Conservation (phyloP, 2,888 invertebrate species). For the Ennomos erosarius region DNA sequence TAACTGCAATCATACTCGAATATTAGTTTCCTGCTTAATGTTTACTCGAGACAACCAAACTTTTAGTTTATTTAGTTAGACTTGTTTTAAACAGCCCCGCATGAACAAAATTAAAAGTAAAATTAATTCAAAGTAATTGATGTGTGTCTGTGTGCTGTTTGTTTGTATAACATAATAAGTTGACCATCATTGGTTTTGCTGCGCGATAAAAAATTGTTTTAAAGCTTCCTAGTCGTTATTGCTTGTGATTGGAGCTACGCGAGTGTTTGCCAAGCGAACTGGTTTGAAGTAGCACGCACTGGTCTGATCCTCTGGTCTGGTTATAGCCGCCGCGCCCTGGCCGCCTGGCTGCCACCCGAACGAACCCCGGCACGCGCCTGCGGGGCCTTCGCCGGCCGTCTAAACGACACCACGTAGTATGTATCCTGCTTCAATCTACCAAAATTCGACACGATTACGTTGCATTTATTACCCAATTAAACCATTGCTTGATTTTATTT, state of each 20-base stretch:
- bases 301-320: conserved; percentile 50
- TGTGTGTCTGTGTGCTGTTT: background rate
- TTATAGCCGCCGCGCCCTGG: conserved; percentile 68
- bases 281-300: conserved; percentile 26
- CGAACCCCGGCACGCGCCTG: conserved; percentile 63
- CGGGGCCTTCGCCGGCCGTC: conserved; percentile 57
- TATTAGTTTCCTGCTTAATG: conserved; percentile 15
- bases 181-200: conserved; percentile 15
- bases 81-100: conserved; percentile 1
- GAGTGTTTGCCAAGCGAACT: conserved; percentile 34
- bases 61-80: conserved; percentile 8
- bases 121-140: background rate
- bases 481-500: no score
- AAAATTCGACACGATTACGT: no score
- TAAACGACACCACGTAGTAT: conserved; percentile 72
- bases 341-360: conserved; percentile 75
- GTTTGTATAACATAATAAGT: background rate
- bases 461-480: no score
- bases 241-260: conserved; percentile 19
- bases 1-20: conserved; percentile 27
- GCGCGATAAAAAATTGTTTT: conserved; percentile 14
- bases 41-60: background rate
- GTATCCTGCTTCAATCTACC: conserved; percentile 46
- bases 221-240: background rate
- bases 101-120: conserved; percentile 2